Base-by-base conservation (phyloP, 2,113 vertebrate genomes). In the Panthera uncia region DNA sequence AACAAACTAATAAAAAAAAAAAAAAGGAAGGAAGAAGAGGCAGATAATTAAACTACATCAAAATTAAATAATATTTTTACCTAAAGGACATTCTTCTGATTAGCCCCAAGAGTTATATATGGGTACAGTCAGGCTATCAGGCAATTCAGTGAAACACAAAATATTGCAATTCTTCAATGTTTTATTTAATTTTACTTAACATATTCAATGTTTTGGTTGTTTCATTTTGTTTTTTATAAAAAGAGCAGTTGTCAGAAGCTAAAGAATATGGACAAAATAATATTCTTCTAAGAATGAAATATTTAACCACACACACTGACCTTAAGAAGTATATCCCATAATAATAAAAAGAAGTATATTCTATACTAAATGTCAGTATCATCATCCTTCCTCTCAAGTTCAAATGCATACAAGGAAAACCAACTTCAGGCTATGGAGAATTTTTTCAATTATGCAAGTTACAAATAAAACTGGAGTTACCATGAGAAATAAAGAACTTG, bases 11-110 rank as follows among this genome's bases (percentile, higher is more conserved):
- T 61, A 61, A 61, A 57, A 61, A 50, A 50, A 50, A 48, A 50
- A 50, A 50, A 50, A 14, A 14, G 50, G 8, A 71, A 90, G 7
- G 4, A 1, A 31, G 7, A 94, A 85, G 57, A 83, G 36, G 82
- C 0, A 78, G 8, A 48, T 31, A 93, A 90, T 52, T 4, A 97
- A 94, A 96, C 52, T 33, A 76, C 6, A 87, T 63, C 41, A 79
- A 97, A 95, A 95, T 89, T 48, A 85, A 93, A 21, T 45, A 95
- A 86, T 13, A 96, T 16, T 89, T 61, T 97, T 85, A 81, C 29
- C 14, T 73, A 29, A 80, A 41, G 31, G n/a, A 86, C 14, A 31
- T 25, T n/a, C 10, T 93, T 76, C 27, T 65, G 29, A 86, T 65
- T 57, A 73, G 21, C 25, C 19, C 15, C 10, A 41, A 66, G 45